Conservation (phyloP, 1,140 invertebrate genomes). For the Dinothrombium tinctorium region DNA sequence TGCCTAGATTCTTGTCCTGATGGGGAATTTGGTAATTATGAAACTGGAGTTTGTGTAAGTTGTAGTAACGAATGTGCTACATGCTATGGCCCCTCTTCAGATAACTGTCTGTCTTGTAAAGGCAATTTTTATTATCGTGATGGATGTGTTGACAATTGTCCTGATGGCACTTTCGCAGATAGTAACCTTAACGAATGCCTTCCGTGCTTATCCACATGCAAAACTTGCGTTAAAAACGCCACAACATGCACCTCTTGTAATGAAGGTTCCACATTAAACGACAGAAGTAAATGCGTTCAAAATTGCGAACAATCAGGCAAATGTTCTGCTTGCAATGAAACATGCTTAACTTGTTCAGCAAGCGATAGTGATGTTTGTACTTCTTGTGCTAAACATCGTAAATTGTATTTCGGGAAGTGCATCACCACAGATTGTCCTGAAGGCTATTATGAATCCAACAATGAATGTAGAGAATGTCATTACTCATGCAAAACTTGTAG, state of each 20-base stretch:
- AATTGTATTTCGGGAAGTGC: constrained; percentile 27
- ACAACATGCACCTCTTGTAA: constrained; percentile 50
- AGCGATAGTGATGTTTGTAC: constrained; percentile 57
- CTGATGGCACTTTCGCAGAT: constrained; percentile 35
- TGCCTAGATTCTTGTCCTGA: constrained; percentile 8
- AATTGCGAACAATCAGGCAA: constrained; percentile 28
- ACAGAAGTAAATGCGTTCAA: constrained; percentile 40
- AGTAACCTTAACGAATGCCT: constrained; percentile 24
- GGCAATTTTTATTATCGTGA: constrained; percentile 36
- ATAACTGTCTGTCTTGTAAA: constrained; percentile 39
- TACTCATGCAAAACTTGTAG: constrained; percentile 30
- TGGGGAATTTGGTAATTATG: constrained; percentile 21
- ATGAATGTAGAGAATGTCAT: constrained; percentile 24
- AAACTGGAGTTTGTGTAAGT: constrained; percentile 33
- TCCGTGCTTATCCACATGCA: constrained; percentile 49
- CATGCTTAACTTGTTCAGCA: constrained; percentile 54
- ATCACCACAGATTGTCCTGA: constrained; percentile 34
- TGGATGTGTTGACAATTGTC: constrained; percentile 42
- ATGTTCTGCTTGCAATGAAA: constrained; percentile 52
- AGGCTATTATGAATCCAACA: constrained; percentile 19
- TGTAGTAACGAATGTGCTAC: constrained; percentile 44
- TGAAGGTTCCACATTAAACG: constrained; percentile 42
- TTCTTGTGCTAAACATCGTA: constrained; percentile 45
- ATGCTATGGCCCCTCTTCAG: constrained; percentile 38
- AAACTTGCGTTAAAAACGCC: constrained; percentile 38